Evolutionary conservation across 2,113 vertebrate genomes (phyloP).

Genomic region (Romanogobio albipinnatus): DNA sequence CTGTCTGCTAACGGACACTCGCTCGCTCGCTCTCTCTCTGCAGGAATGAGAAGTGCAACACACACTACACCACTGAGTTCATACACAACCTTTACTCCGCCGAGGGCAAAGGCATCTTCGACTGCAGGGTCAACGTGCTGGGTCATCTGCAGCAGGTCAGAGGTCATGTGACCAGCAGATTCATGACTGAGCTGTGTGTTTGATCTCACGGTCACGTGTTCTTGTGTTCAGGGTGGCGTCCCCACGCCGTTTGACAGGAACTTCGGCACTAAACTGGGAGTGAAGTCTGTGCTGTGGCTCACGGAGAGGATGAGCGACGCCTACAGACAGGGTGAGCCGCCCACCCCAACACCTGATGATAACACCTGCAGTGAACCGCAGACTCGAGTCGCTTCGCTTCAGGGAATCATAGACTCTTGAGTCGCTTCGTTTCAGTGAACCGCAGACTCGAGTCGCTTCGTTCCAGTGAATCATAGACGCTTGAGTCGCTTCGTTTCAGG

Average conservation of each 20-base stretch:
- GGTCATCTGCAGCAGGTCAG: slow-evolving; percentile 89
- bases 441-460: too few relatives aligned
- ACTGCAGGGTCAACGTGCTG: slow-evolving; percentile 92
- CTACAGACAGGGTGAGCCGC: slow-evolving; percentile 82
- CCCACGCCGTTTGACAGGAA: slow-evolving; percentile 96
- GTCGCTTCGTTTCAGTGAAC: too few relatives aligned
- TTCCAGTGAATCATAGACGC: too few relatives aligned
- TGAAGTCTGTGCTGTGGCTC: slow-evolving; percentile 89
- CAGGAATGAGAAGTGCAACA: slow-evolving; percentile 92
- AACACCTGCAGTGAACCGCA: too few relatives aligned
- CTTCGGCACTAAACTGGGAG: slow-evolving; percentile 92
- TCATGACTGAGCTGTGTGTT: slow-evolving; percentile 41
- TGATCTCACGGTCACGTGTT: background rate
- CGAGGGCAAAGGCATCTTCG: slow-evolving; percentile 90
- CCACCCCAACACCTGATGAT: too few relatives aligned
- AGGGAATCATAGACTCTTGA: too few relatives aligned
- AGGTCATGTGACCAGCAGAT: background rate
- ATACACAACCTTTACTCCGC: slow-evolving; percentile 92
- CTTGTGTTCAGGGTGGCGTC: slow-evolving; percentile 82
- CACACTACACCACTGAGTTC: slow-evolving; percentile 93
- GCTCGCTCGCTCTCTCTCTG: too few relatives aligned
- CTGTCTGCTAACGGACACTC: too few relatives aligned
- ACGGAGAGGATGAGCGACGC: slow-evolving; percentile 80
- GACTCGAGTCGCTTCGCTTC: too few relatives aligned
- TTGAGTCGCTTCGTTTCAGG: too few relatives aligned